Evolutionary conservation across 2,113 vertebrate species (phyloP).

Genomic region (Zingel zingel): DNA sequence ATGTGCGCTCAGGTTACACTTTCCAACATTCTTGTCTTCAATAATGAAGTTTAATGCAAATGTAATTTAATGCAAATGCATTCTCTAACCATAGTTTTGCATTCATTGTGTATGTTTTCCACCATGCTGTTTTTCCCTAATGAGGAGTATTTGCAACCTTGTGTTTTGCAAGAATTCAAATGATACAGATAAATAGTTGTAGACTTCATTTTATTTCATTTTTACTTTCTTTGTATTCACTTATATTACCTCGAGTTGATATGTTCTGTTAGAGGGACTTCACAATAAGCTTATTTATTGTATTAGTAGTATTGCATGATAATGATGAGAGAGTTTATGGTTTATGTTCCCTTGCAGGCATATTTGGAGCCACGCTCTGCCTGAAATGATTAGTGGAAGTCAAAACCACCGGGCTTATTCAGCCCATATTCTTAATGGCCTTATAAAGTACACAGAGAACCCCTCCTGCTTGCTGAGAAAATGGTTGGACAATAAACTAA

Average conservation of each 20-base stretch:
- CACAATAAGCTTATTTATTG: slow-evolving; percentile 23
- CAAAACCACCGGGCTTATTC: slow-evolving; percentile 81
- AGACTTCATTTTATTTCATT: neutral
- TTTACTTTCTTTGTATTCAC: neutral
- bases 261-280: neutral
- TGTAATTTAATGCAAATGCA: slow-evolving; percentile 25
- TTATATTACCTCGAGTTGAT: neutral
- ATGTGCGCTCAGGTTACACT: neutral
- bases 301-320: slow-evolving; percentile 30
- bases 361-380: slow-evolving; percentile 81
- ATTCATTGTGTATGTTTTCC: slow-evolving; percentile 11
- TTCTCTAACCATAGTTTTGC: slow-evolving; percentile 23
- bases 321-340: slow-evolving; percentile 38
- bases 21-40: neutral
- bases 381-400: slow-evolving; percentile 84
- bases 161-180: slow-evolving; percentile 20
- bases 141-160: slow-evolving; percentile 19
- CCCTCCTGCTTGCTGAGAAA: slow-evolving; percentile 55
- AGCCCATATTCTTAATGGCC: slow-evolving; percentile 74
- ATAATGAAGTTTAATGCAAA: slow-evolving; percentile 27
- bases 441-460: slow-evolving; percentile 59
- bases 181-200: slow-evolving; percentile 5
- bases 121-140: slow-evolving; percentile 4
- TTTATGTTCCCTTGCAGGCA: slow-evolving; percentile 69
- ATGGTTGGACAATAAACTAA: too few species aligned